These are phyloP conservation scores for Tiliacea citrago DNA, from an alignment of 2,888 invertebrate genomes.

Conservation along the genomic window DNA sequence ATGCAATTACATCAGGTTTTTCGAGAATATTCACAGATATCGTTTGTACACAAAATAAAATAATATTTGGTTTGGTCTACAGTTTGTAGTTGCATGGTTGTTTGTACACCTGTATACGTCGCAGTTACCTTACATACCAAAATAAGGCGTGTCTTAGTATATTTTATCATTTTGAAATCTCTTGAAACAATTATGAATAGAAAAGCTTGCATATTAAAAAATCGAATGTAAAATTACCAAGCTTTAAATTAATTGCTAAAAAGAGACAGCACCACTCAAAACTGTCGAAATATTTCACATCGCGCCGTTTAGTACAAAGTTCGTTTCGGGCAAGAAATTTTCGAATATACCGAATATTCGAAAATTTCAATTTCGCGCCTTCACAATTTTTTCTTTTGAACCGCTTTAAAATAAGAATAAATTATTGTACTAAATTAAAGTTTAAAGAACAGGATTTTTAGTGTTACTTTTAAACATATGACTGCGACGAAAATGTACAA, in stretches of 20 bases:
- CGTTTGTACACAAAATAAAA: conserved; percentile 11
- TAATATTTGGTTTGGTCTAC: conserved; percentile 4
- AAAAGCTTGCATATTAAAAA: conserved; percentile 3
- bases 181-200: neutral
- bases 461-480: neutral
- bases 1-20: conserved; percentile 24
- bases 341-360: neutral
- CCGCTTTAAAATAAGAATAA: neutral
- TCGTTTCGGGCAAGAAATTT: neutral
- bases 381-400: neutral
- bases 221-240: conserved; percentile 3
- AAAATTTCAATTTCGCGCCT: conserved; percentile 3
- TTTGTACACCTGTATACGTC: neutral
- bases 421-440: neutral
- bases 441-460: neutral
- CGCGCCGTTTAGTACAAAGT: neutral
- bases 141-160: neutral
- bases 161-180: conserved; percentile 12
- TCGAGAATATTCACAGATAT: conserved; percentile 3
- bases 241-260: neutral
- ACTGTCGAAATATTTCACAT: neutral
- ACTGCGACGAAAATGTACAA: conserved; percentile 9
- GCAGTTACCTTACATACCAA: conserved; percentile 9
- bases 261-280: neutral
- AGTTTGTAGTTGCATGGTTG: conserved; percentile 9